phyloP scores from a whole-genome alignment of 2,888 invertebrate species.

The Aphelenchoides bicaudatus region DNA sequence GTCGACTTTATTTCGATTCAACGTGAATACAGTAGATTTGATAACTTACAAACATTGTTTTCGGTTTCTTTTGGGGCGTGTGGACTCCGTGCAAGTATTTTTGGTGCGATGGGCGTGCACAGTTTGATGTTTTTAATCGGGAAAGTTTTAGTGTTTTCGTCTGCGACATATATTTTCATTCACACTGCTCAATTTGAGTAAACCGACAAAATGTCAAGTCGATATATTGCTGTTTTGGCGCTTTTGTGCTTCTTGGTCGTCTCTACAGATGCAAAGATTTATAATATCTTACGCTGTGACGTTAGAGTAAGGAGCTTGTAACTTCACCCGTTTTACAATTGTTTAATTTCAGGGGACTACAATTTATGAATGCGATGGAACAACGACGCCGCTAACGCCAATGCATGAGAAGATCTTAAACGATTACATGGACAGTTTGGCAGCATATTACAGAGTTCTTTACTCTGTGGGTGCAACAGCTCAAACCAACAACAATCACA shows the following conservation, averaged over 20 bases:
- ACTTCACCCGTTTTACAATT: not conserved
- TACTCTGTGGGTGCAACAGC: not conserved
- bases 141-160: too few species aligned
- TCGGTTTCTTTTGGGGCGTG: too few species aligned
- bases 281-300: constrained; percentile 9
- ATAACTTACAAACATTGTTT: too few species aligned
- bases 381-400: constrained; percentile 9
- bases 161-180: too few species aligned
- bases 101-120: too few species aligned
- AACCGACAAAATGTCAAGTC: too few species aligned
- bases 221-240: too few species aligned
- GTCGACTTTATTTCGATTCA: too few species aligned
- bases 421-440: constrained; percentile 12
- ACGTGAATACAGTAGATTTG: too few species aligned
- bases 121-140: too few species aligned
- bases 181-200: too few species aligned
- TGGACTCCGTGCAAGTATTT: too few species aligned
- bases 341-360: constrained; percentile 1
- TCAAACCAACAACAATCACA: not conserved
- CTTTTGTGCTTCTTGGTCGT: not conserved
- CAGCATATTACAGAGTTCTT: constrained; percentile 12
- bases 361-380: constrained; percentile 19
- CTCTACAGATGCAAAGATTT: not conserved
- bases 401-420: constrained; percentile 8
- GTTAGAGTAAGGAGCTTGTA: constrained; percentile 12